Conservation (phyloP, 1,140 invertebrate species). For the Bombus turneri region DNA sequence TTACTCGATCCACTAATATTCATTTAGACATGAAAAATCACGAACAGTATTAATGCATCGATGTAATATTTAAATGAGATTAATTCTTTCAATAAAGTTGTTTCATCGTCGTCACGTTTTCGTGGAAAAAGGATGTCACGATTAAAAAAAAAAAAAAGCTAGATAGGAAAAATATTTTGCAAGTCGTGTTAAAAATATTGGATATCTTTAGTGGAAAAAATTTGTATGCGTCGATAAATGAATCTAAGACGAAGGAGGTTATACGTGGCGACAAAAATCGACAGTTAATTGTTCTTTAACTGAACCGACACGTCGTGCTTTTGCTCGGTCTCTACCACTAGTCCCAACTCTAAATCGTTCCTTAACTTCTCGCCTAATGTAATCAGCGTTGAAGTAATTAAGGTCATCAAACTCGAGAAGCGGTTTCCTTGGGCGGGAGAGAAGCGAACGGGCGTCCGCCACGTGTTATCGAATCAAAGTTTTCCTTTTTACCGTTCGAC, state of each 20-base stretch:
- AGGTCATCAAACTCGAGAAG: slow-evolving; percentile 76
- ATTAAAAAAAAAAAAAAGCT: neutral
- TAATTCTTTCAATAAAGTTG: slow-evolving; percentile 29
- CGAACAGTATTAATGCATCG: slow-evolving; percentile 22
- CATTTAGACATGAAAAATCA: slow-evolving; percentile 19
- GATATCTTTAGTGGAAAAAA: neutral
- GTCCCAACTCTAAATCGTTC: slow-evolving; percentile 74
- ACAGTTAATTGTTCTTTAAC: slow-evolving; percentile 40
- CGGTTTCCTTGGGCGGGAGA: slow-evolving; percentile 66
- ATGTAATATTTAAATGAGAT: slow-evolving; percentile 46
- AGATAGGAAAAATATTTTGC: neutral
- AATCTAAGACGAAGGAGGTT: neutral
- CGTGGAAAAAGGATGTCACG: too few relatives aligned
- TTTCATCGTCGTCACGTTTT: neutral
- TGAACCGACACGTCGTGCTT: slow-evolving; percentile 39
- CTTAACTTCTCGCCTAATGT: slow-evolving; percentile 76
- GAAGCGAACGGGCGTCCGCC: slow-evolving; percentile 53
- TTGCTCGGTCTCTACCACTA: slow-evolving; percentile 50
- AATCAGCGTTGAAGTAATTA: slow-evolving; percentile 79
- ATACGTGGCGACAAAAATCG: slow-evolving; percentile 12
- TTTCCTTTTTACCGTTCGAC: slow-evolving; percentile 21
- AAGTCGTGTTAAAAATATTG: neutral
- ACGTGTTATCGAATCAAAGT: slow-evolving; percentile 68
- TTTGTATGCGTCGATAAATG: too few relatives aligned
- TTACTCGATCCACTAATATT: slow-evolving; percentile 48